These are phyloP conservation scores for Atrina japonica DNA, from an alignment of 2,888 invertebrate species.

Conservation along the genomic window DNA sequence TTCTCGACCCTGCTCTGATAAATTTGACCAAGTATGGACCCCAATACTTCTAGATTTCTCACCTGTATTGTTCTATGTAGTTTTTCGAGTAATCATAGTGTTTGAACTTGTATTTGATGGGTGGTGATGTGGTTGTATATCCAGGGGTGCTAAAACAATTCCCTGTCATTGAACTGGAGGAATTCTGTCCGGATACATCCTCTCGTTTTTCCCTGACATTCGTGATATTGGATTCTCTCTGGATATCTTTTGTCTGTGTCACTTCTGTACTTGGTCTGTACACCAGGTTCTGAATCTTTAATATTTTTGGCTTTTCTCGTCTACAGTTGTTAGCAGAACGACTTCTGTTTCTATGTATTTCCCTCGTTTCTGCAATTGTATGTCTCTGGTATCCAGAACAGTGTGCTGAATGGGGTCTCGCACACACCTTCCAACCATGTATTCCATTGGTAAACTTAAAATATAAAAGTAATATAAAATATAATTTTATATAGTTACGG, in stretches of 20 bases:
- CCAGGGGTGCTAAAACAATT: conserved; percentile 32
- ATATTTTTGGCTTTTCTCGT: conserved; percentile 8
- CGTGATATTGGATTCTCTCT: conserved; percentile 19
- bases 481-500: too few species aligned
- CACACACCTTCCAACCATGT: conserved; percentile 55
- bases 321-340: conserved; percentile 26
- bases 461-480: too few species aligned
- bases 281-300: neutral
- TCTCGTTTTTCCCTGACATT: too few species aligned
- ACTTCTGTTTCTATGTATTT: conserved; percentile 12
- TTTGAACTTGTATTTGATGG: conserved; percentile 46
- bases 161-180: conserved; percentile 28
- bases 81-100: conserved; percentile 45
- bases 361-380: conserved; percentile 28
- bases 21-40: neutral
- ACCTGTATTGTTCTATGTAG: conserved; percentile 65
- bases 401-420: conserved; percentile 48
- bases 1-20: too few species aligned
- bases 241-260: neutral
- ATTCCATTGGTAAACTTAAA: too few species aligned
- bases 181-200: too few species aligned
- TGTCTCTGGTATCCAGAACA: conserved; percentile 33
- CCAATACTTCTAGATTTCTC: neutral
- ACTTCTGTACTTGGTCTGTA: neutral
- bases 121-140: conserved; percentile 15